These are phyloP conservation scores for Lutraria rhynchaena DNA, from an alignment of 1,140 invertebrate species.

Conservation along the genomic window DNA sequence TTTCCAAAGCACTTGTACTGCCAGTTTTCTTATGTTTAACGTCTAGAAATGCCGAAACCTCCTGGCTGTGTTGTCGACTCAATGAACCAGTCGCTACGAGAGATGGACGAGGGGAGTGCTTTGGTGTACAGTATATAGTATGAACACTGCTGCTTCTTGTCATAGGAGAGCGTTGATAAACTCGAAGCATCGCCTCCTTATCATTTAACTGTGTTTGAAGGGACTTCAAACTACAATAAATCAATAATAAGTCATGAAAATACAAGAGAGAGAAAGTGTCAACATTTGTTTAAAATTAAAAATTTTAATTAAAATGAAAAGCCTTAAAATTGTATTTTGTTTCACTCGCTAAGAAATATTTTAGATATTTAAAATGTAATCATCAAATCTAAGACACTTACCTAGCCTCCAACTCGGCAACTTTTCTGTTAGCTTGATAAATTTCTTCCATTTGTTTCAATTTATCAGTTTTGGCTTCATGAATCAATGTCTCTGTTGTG, in stretches of 20 bases:
- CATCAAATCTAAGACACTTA: conserved; percentile 73
- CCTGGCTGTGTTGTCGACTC: conserved; percentile 61
- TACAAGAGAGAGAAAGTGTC: no score
- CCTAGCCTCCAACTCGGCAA: conserved; percentile 91
- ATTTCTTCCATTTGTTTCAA: conserved; percentile 92
- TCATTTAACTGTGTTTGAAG: conserved; percentile 93
- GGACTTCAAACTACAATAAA: conserved; percentile 89
- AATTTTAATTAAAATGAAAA: no score
- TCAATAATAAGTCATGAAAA: background rate
- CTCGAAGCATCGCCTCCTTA: conserved; percentile 94
- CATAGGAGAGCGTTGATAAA: conserved; percentile 86
- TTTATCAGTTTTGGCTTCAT: conserved; percentile 92
- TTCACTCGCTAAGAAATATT: no score
- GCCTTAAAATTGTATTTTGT: no score
- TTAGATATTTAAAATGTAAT: background rate
- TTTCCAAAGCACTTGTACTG: conserved; percentile 66
- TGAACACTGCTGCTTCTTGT: conserved; percentile 71
- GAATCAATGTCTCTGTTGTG: conserved; percentile 81
- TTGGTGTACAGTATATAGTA: conserved; percentile 71
- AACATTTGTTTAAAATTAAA: no score
- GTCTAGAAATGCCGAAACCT: conserved; percentile 53
- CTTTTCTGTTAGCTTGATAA: conserved; percentile 89
- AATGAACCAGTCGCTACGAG: conserved; percentile 64
- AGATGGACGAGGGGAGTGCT: conserved; percentile 74
- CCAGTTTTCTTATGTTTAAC: conserved; percentile 65